Base-by-base conservation (phyloP, 2,797 vertebrate species). In the Menidia menidia region DNA sequence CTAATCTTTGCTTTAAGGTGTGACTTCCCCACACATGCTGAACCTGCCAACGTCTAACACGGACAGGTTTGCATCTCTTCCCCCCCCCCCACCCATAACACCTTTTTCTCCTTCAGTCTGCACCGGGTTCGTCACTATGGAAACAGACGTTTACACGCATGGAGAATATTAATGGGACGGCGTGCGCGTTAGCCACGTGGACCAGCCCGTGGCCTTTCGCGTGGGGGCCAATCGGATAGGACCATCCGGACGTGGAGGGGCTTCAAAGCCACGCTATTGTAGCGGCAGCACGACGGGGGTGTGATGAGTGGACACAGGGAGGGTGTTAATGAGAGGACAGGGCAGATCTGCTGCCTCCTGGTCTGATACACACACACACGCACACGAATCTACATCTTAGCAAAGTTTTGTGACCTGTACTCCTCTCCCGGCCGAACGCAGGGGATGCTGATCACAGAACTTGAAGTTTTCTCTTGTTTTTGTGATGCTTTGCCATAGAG, bases 301-400 rank as follows among this genome's bases (percentile, higher is more conserved):
- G 91, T 88, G 90, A 93, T 92, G 69, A 84, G 88, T 85, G 42
- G 56, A 82, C 87, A 83, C 78, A 77, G 75, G 80, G 73, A 78
- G 75, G 62, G 86, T 86, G 85, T 89, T 92, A 92, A 93, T 91
- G 83, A 90, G 85, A 80, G 80, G 81, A 85, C 77, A 58, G 73
- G 70, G 72, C 74, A 53, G 72, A 80, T 71, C 75, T 64, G 66
- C 45, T 16, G 48, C 70, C 68, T 78, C 65, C 84, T 82, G 72
- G 71, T 80, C 66, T 44, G 55, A 57, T 62, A 31, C 52, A 45
- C 54, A 72, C 44, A 68, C 64, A 59, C 0, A 54, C 42, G 64
- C 54, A 47, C 12, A 73, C 43, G 60, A 78, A 85, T 82, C 47
- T 87, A 83, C 83, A 78, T 70, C 68, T 80, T 73, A 86, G 85